phyloP scores from a whole-genome alignment of 2,113 vertebrate species.

The Zootoca vivipara region DNA sequence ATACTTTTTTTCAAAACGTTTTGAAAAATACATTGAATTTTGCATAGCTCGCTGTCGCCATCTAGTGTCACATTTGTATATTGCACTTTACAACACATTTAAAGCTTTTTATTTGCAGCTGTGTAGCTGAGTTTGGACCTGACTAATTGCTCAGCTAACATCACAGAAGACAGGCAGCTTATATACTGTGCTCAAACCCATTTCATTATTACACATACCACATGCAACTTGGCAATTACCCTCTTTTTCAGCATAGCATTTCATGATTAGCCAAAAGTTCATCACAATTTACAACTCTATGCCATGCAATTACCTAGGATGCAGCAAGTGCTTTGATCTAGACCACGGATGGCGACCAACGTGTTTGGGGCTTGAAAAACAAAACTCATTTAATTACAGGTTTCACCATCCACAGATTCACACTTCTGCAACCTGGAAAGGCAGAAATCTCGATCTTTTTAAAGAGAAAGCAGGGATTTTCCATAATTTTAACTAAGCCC shows the following conservation, averaged over 20 bases:
- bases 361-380: not conserved
- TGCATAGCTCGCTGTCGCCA: no score
- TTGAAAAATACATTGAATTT: no score
- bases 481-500: no score
- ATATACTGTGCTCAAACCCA: not conserved
- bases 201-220: not conserved
- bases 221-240: not conserved
- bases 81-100: no score
- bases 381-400: not conserved
- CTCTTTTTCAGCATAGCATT: not conserved
- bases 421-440: not conserved
- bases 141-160: not conserved
- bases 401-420: not conserved
- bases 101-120: no score
- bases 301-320: not conserved
- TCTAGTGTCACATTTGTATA: no score
- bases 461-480: no score
- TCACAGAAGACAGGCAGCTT: not conserved
- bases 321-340: not conserved
- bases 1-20: no score
- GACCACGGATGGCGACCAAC: not conserved
- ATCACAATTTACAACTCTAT: not conserved
- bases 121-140: not conserved
- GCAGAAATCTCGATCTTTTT: no score
- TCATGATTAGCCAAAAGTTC: not conserved